Evolutionary conservation across 2,888 invertebrate species (phyloP).

Genomic region (Ephialtes manifestator): DNA sequence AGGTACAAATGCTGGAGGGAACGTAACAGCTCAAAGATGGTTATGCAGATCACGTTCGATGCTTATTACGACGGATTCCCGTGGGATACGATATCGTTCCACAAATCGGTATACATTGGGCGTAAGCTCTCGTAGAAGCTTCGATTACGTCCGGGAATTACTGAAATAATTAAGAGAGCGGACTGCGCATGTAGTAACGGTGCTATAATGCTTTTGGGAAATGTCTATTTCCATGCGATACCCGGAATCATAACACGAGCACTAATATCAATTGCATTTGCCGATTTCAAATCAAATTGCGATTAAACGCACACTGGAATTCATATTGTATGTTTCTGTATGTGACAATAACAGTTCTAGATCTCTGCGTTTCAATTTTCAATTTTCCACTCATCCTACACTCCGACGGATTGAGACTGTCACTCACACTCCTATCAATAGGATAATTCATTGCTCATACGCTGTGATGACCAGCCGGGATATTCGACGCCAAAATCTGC

Average conservation of each 20-base stretch:
- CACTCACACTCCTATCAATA: not conserved
- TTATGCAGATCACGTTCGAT: constrained; percentile 56
- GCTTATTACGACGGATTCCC: constrained; percentile 39
- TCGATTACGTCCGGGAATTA: constrained; percentile 31
- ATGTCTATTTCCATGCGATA: constrained; percentile 13
- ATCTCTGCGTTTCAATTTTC: not conserved
- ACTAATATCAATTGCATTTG: constrained; percentile 49
- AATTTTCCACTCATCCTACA: not conserved
- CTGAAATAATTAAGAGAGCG: constrained; percentile 41
- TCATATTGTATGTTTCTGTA: constrained; percentile 12
- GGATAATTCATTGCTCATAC: not conserved
- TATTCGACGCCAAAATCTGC: not conserved
- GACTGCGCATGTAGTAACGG: not conserved
- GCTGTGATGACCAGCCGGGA: not conserved
- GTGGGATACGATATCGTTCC: constrained; percentile 1
- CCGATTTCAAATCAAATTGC: constrained; percentile 27
- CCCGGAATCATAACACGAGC: not conserved
- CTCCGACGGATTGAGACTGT: not conserved
- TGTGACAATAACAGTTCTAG: not conserved
- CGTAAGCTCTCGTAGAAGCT: not conserved
- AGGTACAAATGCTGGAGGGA: not conserved
- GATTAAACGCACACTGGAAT: constrained; percentile 21
- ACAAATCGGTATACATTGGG: constrained; percentile 5
- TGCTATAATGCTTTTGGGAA: constrained; percentile 9
- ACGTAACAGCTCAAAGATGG: constrained; percentile 35